These are phyloP conservation scores for Sesia apiformis DNA, from an alignment of 2,888 invertebrate species.

Conservation along the genomic window DNA sequence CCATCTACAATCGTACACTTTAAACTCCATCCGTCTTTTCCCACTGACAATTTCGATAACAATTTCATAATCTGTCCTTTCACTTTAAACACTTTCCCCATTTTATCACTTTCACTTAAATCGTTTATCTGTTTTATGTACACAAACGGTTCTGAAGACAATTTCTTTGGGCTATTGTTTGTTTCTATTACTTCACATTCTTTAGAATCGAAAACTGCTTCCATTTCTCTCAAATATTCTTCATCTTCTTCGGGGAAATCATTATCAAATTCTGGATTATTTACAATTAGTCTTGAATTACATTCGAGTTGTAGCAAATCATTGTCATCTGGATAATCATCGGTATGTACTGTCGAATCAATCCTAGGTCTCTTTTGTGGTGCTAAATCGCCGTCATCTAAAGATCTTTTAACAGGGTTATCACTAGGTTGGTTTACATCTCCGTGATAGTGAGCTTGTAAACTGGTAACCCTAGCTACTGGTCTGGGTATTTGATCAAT, in stretches of 20 bases:
- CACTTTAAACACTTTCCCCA: constrained; percentile 63
- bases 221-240: constrained; percentile 45
- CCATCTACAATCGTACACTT: constrained; percentile 74
- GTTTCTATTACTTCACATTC: constrained; percentile 10
- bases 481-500: constrained; percentile 20
- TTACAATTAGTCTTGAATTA: too few relatives aligned
- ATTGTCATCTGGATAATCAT: constrained; percentile 42
- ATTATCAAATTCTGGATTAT: constrained; percentile 1
- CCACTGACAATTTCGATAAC: constrained; percentile 69
- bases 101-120: constrained; percentile 30
- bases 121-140: constrained; percentile 62
- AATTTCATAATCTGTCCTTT: constrained; percentile 73
- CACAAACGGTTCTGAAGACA: constrained; percentile 47
- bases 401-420: constrained; percentile 29
- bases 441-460: constrained; percentile 32
- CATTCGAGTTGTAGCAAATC: constrained; percentile 23
- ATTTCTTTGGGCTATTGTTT: constrained; percentile 17
- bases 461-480: constrained; percentile 28
- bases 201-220: constrained; percentile 20
- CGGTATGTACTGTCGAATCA: constrained; percentile 6
- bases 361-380: constrained; percentile 44
- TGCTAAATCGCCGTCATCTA: constrained; percentile 11
- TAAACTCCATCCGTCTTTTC: constrained; percentile 69
- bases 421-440: constrained; percentile 37
- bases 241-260: constrained; percentile 38